These are phyloP conservation scores for Puntigrus tetrazona DNA, from an alignment of 2,113 vertebrate species.

Conservation along the genomic window DNA sequence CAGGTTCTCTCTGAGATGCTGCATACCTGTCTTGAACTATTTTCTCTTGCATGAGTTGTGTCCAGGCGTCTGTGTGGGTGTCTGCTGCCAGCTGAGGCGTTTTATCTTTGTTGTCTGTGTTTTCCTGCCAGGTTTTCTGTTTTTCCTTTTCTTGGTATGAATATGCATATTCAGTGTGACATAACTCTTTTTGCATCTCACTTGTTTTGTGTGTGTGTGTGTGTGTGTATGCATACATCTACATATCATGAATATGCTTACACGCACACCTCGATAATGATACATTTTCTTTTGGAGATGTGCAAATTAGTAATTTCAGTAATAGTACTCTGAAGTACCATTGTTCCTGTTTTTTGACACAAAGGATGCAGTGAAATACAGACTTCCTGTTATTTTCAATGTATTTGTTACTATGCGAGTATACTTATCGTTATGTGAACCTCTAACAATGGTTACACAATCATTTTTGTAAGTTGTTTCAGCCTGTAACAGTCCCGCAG, in stretches of 20 bases:
- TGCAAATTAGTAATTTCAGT: background rate
- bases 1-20: slow-evolving; percentile 7
- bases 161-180: background rate
- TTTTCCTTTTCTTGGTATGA: background rate
- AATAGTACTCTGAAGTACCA: background rate
- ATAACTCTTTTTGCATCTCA: background rate
- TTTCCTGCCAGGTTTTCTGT: slow-evolving; percentile 2
- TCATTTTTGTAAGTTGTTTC: background rate
- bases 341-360: background rate
- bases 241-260: background rate
- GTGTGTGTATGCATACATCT: background rate
- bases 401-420: background rate
- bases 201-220: background rate
- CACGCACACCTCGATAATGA: background rate
- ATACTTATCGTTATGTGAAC: background rate
- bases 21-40: slow-evolving; percentile 7
- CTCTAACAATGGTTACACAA: background rate
- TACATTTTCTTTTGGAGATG: background rate
- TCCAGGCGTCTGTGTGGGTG: slow-evolving; percentile 22
- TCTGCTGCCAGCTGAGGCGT: background rate
- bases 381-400: background rate
- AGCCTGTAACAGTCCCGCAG: background rate
- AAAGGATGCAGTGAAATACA: background rate
- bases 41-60: slow-evolving; percentile 14
- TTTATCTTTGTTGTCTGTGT: slow-evolving; percentile 23